Conservation (phyloP, 2,113 vertebrate genomes). For the Carassius gibelio region DNA sequence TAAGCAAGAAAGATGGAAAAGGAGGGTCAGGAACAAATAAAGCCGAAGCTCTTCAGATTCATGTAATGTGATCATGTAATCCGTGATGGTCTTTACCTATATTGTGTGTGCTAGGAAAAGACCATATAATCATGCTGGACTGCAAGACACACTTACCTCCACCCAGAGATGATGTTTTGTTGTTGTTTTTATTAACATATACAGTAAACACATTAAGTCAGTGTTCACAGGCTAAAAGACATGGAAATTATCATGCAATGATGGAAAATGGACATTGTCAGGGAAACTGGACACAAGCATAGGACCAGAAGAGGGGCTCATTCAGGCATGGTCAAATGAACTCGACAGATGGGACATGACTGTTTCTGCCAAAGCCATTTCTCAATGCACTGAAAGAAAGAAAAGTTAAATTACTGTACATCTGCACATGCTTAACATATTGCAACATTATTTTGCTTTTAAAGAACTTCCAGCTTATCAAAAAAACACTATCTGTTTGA, state of each 20-base stretch:
- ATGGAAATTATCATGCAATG: slow-evolving; percentile 40
- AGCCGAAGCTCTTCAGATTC: neutral
- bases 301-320: slow-evolving; percentile 62
- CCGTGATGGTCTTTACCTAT: neutral
- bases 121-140: neutral
- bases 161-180: neutral
- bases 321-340: slow-evolving; percentile 58
- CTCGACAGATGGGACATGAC: slow-evolving; percentile 56
- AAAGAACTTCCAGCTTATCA: neutral
- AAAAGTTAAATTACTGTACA: neutral
- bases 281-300: slow-evolving; percentile 63
- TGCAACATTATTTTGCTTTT: neutral
- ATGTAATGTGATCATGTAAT: neutral
- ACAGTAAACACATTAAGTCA: neutral
- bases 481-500: neutral
- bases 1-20: neutral
- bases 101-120: neutral
- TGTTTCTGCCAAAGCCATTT: slow-evolving; percentile 69
- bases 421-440: neutral
- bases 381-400: slow-evolving; percentile 63
- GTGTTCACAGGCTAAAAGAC: neutral
- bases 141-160: neutral
- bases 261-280: slow-evolving; percentile 44
- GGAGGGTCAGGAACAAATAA: neutral
- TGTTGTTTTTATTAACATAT: neutral